phyloP scores from a whole-genome alignment of 2,113 vertebrate species.

The Nerophis ophidion region DNA sequence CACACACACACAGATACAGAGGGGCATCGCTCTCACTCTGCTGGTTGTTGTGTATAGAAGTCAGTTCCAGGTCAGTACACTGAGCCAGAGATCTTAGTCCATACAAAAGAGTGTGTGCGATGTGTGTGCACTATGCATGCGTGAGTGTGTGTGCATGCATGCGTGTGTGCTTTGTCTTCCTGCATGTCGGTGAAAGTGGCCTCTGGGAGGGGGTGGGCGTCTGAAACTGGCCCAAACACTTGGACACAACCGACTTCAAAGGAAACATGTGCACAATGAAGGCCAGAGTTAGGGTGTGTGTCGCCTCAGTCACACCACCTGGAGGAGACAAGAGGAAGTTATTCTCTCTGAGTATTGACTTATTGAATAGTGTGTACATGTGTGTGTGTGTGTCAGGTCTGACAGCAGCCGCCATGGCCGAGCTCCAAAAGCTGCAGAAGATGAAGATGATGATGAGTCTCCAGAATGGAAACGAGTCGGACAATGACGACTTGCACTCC shows the following conservation, averaged over 20 bases:
- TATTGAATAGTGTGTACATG: not conserved
- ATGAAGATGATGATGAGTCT: conserved; percentile 72
- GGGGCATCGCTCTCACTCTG: conserved; percentile 63
- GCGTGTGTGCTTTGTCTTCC: conserved; percentile 18
- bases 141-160: conserved; percentile 9
- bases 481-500: conserved; percentile 66
- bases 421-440: conserved; percentile 67
- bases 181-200: conserved; percentile 26
- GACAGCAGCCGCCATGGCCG: conserved; percentile 63
- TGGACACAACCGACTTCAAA: conserved; percentile 26
- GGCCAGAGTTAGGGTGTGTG: conserved; percentile 8
- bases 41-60: conserved; percentile 66
- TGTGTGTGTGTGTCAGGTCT: conserved; percentile 48
- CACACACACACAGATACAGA: conserved; percentile 33
- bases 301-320: conserved; percentile 2
- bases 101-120: conserved; percentile 44
- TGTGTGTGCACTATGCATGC: conserved; percentile 3
- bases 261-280: conserved; percentile 15
- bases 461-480: conserved; percentile 65
- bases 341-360: not conserved
- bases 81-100: conserved; percentile 55
- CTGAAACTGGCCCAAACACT: conserved; percentile 42
- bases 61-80: conserved; percentile 65
- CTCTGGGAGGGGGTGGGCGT: conserved; percentile 13
- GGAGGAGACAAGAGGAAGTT: not conserved